Percentiles rank a stretch among this genome's conserved stretches.
Conservation (phyloP, 2,888 invertebrate species). For the Tetramorium bicarinatum region DNA sequence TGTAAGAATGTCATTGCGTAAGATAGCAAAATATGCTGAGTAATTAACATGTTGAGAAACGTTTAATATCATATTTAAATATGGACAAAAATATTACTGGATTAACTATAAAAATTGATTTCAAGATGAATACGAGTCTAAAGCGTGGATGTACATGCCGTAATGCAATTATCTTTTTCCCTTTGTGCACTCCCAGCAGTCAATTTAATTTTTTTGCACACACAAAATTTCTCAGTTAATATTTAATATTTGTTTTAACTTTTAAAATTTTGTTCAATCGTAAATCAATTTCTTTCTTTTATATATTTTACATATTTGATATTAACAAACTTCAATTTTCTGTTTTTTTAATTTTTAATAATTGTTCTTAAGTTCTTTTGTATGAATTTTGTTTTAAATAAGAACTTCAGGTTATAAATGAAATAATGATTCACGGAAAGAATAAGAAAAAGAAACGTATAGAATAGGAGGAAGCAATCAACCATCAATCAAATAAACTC, state of each 20-base stretch:
- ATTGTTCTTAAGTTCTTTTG: neutral
- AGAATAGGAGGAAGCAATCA: too few species aligned
- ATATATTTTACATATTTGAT: neutral
- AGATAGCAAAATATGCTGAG: neutral
- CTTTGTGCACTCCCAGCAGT: neutral
- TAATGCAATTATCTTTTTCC: neutral
- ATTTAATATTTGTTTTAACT: neutral
- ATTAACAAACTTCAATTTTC: neutral
- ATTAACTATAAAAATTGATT: neutral
- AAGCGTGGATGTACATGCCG: neutral
- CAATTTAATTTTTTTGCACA: neutral
- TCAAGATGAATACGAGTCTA: neutral
- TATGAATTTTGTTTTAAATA: neutral
- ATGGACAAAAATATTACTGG: neutral
- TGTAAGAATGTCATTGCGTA: neutral
- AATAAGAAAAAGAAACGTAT: too few species aligned
- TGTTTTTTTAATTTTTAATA: neutral
- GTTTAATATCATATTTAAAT: neutral
- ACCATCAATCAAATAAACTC: too few species aligned
- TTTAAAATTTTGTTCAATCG: neutral
- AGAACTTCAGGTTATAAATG: too few species aligned
- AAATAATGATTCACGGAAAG: too few species aligned
- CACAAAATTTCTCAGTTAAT: conserved; percentile 7
- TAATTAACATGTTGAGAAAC: neutral
- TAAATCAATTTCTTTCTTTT: neutral